Conservation (phyloP, 2,113 vertebrate species). For the Coryphaenoides rupestris region DNA sequence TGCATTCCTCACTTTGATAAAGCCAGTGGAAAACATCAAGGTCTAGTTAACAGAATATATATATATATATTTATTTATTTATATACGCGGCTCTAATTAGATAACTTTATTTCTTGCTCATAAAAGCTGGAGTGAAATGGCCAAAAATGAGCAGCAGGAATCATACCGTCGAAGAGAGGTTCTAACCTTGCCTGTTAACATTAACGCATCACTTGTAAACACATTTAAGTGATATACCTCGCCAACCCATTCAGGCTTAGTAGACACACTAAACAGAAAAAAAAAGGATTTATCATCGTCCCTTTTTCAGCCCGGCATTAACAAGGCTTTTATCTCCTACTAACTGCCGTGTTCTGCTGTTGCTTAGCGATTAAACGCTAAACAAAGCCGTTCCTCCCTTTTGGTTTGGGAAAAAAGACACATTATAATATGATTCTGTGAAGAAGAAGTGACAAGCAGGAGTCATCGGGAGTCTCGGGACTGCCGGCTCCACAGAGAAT, state of each 20-base stretch:
- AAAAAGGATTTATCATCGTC: slow-evolving; percentile 63
- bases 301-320: slow-evolving; percentile 63
- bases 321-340: slow-evolving; percentile 64
- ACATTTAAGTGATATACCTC: slow-evolving; percentile 13
- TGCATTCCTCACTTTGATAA: too few species aligned
- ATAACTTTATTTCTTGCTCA: too few species aligned
- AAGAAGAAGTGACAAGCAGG: slow-evolving; percentile 59
- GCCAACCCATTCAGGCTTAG: slow-evolving; percentile 24
- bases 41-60: neutral
- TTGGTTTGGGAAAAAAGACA: slow-evolving; percentile 35
- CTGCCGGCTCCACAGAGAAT: slow-evolving; percentile 45
- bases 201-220: too few species aligned
- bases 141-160: too few species aligned
- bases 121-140: too few species aligned
- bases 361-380: slow-evolving; percentile 59
- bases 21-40: too few species aligned
- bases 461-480: slow-evolving; percentile 21
- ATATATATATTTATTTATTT: slow-evolving; percentile 35
- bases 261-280: slow-evolving; percentile 65
- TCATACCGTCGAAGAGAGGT: too few species aligned
- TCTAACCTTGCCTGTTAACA: too few species aligned
- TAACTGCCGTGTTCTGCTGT: slow-evolving; percentile 45
- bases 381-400: slow-evolving; percentile 64
- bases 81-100: slow-evolving; percentile 8
- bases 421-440: slow-evolving; percentile 23